Base-by-base conservation (phyloP, 92 coral and sea anemone genomes). In the Phenganax marumi region DNA sequence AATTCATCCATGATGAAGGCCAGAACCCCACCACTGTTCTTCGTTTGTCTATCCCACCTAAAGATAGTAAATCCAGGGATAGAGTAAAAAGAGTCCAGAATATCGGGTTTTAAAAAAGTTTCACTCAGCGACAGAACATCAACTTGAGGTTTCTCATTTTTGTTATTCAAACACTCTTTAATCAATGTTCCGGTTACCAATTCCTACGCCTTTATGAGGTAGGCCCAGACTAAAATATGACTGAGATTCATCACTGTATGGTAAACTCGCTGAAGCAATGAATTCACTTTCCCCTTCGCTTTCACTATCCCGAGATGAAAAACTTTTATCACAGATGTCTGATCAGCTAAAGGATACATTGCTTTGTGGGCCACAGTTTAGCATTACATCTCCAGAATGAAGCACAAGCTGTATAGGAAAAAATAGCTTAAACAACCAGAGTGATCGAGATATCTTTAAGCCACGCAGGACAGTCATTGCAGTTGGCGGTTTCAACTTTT, bases 251-350 rank as follows among this genome's bases (percentile, higher is more conserved):
- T 25, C 62, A 60, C 76, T 64, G 68, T 75, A 57, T 55, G 69
- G 83, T 49, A 69, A 84, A 50, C 72, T 73, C 75, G 24, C 78
- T 84, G 84, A 84, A 43, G 84, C 55, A 62, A 76, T 75, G 46
- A 52, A 75, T 77, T 84, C 75, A 77, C 88, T 63, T 76, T 71
- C 77, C 50, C 77, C 69, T 60, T 84, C 74, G 80, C 88, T 78
- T 78, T 85, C 88, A 18, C 87, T 84, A 48, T 84, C 87, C 84
- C 48, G 77, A 49, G 85, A 84, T 61, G 87, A 84, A 76, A 84
- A 76, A 75, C 84, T 79, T 84, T 84, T 77, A 68, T 84, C 75
- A 19, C 25, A 33, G 48, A 84, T 58, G 61, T 74, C 68, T 56
- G 76, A 79, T 57, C 73, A 72, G 70, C 79, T 73, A 47, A 80